Base-by-base conservation (phyloP, 2,888 invertebrate genomes). In the Drosophila dives region DNA sequence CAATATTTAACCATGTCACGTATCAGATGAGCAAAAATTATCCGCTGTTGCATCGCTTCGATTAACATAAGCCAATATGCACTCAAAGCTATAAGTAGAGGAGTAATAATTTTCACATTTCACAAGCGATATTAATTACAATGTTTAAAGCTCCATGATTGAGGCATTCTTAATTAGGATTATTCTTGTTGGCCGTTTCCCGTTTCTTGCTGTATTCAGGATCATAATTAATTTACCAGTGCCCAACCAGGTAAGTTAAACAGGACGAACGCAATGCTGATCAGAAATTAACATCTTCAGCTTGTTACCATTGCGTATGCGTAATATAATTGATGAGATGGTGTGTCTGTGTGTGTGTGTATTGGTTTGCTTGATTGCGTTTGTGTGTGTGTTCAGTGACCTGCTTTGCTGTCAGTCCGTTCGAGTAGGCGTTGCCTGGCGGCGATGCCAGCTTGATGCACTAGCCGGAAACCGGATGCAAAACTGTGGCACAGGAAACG, bases 401-500 rank as follows among this genome's bases (percentile, higher is more conserved):
- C 88, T 85, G 82, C 76, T 84, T 84, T 76, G 77, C 81, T 72
- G 82, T 74, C 82, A 71, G 82, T 79, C 36, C 51, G 59, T 45
- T 32, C 56, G 48, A 63, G 40, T 61, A 50, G 64, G 59, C 51
- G 50, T 64, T 77, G 64, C 67, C 72, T 66, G 29, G 10, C 49
- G 55, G 63, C 73, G 26, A 10, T 58, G 63, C 34, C 54, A 48
- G 56, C 23, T 17, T 51, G 36, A 17, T 26, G n/a, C 54, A 36
- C 55, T 48, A 72, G 64, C 74, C 54, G 74, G 83, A 86, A 86
- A 66, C 84, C 81, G 89, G 86, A 75, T 84, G 65, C 75, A 78
- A 81, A 83, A 88, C 89, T 88, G 87, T 86, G 87, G 75, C 89
- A 86, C 87, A 74, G 89, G 85, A 89, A 87, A 55, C 64, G 62